Conservation (phyloP, 1,140 invertebrate genomes). For the Melanaphis sacchari region DNA sequence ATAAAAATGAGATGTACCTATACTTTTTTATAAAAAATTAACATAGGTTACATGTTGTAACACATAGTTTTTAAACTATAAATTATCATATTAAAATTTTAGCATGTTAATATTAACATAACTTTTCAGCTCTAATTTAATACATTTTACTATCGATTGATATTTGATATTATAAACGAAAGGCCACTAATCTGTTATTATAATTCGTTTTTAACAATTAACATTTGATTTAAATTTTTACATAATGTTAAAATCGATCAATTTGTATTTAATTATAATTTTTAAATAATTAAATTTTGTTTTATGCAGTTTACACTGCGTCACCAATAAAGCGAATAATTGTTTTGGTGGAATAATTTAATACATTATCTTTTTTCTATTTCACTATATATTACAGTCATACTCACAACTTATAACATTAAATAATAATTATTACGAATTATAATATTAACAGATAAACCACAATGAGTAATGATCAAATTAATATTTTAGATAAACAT, state of each 20-base stretch:
- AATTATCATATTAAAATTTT: background rate
- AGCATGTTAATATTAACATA: background rate
- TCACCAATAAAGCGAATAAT: background rate
- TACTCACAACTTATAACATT: background rate
- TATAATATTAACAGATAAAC: background rate
- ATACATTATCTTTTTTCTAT: background rate
- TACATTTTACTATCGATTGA: background rate
- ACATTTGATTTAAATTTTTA: background rate
- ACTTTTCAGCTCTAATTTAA: background rate
- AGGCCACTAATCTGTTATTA: background rate
- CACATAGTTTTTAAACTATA: background rate
- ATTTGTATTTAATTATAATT: background rate
- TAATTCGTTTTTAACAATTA: background rate
- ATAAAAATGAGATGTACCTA: background rate
- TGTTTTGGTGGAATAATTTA: background rate
- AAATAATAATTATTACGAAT: background rate
- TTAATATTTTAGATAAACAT: slow-evolving; percentile 8
- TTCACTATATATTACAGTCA: background rate
- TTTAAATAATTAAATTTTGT: background rate
- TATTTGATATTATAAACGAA: background rate
- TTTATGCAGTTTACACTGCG: background rate
- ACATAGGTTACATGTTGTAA: background rate
- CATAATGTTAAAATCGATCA: background rate
- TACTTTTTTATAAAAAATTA: background rate
- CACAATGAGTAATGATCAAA: background rate